Conservation (phyloP, 2,113 vertebrate genomes). For the Datnioides undecimradiatus region DNA sequence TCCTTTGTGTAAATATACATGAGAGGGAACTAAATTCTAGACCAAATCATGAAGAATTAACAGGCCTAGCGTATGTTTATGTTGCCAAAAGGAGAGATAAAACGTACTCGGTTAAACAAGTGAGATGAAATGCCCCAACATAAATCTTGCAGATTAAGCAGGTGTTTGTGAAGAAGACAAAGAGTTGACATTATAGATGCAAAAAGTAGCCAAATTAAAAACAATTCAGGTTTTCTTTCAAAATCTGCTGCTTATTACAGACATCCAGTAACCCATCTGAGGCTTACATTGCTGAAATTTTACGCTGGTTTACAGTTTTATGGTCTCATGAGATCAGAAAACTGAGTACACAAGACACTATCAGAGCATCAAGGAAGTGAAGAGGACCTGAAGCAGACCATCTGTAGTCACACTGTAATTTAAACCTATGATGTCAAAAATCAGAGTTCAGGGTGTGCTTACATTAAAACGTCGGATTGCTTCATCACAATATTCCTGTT, state of each 20-base stretch:
- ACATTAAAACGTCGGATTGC: constrained; percentile 79
- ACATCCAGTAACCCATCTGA: too few relatives aligned
- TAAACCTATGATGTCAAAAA: too few relatives aligned
- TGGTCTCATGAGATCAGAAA: neutral
- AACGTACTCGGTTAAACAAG: neutral
- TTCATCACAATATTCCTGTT: constrained; percentile 68
- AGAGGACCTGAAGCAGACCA: too few relatives aligned
- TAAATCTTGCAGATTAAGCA: too few relatives aligned
- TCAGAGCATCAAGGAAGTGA: too few relatives aligned
- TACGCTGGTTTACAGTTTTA: too few relatives aligned
- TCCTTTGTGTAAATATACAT: neutral
- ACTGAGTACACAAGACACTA: neutral
- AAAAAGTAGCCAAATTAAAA: neutral
- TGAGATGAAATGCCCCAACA: neutral
- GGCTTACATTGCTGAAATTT: too few relatives aligned
- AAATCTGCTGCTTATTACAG: too few relatives aligned
- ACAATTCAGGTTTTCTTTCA: neutral
- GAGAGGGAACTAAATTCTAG: neutral
- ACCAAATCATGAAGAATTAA: neutral
- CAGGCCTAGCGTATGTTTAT: neutral
- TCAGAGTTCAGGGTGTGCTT: constrained; percentile 15
- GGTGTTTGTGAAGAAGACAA: too few relatives aligned
- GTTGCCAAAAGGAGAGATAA: neutral
- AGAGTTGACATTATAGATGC: neutral
- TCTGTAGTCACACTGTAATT: neutral